Conservation (phyloP, 2,888 invertebrate species). For the Marasmarcha lunaedactyla region DNA sequence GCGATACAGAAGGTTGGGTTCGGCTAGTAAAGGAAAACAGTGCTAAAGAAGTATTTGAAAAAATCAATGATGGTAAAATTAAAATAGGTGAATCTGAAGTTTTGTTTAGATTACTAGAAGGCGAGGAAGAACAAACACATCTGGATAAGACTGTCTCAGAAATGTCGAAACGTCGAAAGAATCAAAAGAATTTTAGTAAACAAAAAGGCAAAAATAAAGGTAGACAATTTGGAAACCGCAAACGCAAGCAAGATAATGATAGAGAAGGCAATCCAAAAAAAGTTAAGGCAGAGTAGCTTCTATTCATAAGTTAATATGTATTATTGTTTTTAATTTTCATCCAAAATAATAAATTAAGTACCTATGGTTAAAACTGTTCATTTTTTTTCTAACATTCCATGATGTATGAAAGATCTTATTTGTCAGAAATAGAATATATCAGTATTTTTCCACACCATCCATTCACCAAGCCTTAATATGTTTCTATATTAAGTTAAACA, state of each 20-base stretch:
- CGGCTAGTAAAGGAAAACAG: slow-evolving; percentile 77
- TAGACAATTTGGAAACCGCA: slow-evolving; percentile 21
- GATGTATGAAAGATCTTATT: too few species aligned
- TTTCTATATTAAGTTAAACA: too few species aligned
- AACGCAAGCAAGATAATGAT: slow-evolving; percentile 26
- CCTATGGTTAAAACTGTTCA: too few species aligned
- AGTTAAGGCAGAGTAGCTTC: slow-evolving; percentile 30
- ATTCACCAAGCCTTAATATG: too few species aligned
- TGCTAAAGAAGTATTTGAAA: slow-evolving; percentile 74
- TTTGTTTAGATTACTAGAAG: slow-evolving; percentile 71
- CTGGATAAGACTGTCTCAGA: slow-evolving; percentile 73
- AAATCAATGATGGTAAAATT: slow-evolving; percentile 74
- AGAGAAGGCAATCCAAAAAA: slow-evolving; percentile 36
- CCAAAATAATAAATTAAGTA: too few species aligned
- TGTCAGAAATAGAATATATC: too few species aligned
- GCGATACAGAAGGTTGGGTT: slow-evolving; percentile 79
- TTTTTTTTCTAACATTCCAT: too few species aligned
- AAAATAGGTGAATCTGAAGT: slow-evolving; percentile 63
- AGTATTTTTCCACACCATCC: too few species aligned
- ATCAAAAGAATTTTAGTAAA: slow-evolving; percentile 41
- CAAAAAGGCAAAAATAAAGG: slow-evolving; percentile 30
- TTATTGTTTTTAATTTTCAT: too few species aligned
- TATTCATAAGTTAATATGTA: too few species aligned
- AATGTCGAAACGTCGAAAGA: slow-evolving; percentile 68
- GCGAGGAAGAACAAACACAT: slow-evolving; percentile 78